Evolutionary conservation across 2,113 vertebrate species (phyloP).

Genomic region (Actenoides hombroni): DNA sequence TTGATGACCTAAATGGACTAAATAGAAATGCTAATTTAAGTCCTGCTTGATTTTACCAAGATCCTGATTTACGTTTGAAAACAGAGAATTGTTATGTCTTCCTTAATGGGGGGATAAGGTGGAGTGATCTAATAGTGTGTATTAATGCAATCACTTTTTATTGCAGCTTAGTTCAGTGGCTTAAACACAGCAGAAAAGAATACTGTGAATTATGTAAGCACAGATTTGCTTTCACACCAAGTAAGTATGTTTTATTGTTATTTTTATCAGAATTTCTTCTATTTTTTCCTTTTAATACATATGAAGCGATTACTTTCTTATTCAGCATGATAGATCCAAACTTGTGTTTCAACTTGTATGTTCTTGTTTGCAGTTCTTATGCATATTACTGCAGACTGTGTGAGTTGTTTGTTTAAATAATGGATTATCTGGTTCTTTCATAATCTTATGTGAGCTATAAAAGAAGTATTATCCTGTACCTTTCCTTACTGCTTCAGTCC

Average conservation of each 20-base stretch:
- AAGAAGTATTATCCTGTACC: background rate
- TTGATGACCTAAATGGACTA: background rate
- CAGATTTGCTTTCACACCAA: constrained; percentile 99
- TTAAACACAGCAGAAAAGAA: constrained; percentile 99
- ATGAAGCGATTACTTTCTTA: background rate
- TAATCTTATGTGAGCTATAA: background rate
- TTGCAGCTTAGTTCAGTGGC: constrained; percentile 98
- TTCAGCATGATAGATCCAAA: background rate
- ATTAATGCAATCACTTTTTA: constrained; percentile 25
- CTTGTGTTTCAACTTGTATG: background rate
- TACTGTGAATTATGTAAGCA: constrained; percentile 99
- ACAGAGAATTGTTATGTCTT: background rate
- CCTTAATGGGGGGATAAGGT: background rate
- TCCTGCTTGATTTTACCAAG: background rate
- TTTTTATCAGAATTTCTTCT: constrained; percentile 34
- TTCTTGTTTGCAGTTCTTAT: background rate
- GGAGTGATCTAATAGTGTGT: background rate
- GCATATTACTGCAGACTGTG: background rate
- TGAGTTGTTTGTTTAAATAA: background rate
- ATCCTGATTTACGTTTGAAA: background rate
- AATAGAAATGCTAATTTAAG: background rate
- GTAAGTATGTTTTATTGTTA: constrained; percentile 80
- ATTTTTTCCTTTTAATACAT: background rate
- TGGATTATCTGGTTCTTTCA: background rate
- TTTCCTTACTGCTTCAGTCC: background rate